Percentiles rank a stretch among this genome's conserved stretches.
Evolutionary conservation across 2,113 vertebrate species (phyloP).

Genomic region (Desmodus rotundus): DNA sequence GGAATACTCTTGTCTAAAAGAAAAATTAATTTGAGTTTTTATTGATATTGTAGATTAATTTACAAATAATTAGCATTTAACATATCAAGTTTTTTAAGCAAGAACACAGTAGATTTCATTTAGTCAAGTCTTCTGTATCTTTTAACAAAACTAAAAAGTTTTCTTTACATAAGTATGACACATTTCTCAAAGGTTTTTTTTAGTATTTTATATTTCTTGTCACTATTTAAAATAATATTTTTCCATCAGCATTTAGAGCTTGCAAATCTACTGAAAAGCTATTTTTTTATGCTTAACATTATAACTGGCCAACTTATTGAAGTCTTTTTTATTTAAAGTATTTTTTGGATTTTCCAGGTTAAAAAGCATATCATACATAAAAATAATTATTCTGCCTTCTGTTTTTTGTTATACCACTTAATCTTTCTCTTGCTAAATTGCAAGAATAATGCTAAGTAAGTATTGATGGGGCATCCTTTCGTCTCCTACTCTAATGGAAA

Average conservation of each 20-base stretch:
- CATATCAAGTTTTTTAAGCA: not conserved
- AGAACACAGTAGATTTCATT: not conserved
- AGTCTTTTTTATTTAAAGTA: not conserved
- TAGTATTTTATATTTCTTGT: not conserved
- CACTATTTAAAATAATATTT: not conserved
- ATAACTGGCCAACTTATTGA: not conserved
- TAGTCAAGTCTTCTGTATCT: not conserved
- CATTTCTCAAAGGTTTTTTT: not conserved
- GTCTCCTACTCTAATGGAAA: not conserved
- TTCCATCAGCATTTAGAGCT: not conserved
- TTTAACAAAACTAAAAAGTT: not conserved
- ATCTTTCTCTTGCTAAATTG: not conserved
- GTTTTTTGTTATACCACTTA: not conserved
- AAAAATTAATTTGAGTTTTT: not conserved
- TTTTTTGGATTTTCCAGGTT: conserved; percentile 22
- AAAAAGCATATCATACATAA: not conserved
- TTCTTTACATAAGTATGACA: not conserved
- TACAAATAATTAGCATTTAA: not conserved
- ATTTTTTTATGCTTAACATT: not conserved
- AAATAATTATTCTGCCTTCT: not conserved
- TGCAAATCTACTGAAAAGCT: not conserved
- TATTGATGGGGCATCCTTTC: not conserved
- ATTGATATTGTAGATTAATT: not conserved
- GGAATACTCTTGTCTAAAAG: not conserved
- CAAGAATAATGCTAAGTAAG: not conserved